These are phyloP conservation scores for Trachops cirrhosus DNA, from an alignment of 2,797 vertebrate genomes.

Conservation along the genomic window DNA sequence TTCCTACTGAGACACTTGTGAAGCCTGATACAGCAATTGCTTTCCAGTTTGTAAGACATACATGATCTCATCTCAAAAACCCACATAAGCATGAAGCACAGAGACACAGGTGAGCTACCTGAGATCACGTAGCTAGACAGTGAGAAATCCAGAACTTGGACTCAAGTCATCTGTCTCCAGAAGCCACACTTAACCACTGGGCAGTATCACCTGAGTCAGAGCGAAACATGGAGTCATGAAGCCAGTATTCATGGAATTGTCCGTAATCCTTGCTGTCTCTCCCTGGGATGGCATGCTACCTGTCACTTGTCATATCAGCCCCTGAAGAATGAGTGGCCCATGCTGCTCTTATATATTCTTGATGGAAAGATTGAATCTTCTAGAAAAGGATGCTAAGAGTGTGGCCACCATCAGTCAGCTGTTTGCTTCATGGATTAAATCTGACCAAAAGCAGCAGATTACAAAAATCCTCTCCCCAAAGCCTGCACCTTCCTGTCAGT, in stretches of 20 bases:
- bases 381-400: neutral
- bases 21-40: neutral
- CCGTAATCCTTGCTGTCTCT: neutral
- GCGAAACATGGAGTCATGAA: too few species aligned
- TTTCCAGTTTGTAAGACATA: neutral
- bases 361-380: neutral
- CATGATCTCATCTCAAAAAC: neutral
- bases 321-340: neutral
- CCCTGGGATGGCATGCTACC: neutral
- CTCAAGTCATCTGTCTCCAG: neutral
- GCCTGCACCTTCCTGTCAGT: neutral
- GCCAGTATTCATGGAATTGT: neutral
- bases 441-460: neutral
- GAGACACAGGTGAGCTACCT: neutral
- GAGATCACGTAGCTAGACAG: neutral
- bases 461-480: neutral
- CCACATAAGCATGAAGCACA: neutral
- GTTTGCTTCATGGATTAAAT: neutral
- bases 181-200: neutral
- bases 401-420: neutral
- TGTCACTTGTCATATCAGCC: neutral
- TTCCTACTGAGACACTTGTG: neutral
- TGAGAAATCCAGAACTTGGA: neutral
- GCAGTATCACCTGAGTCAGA: neutral
- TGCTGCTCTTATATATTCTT: neutral